Conservation (phyloP, 2,797 vertebrate species). For the Anguilla anguilla region DNA sequence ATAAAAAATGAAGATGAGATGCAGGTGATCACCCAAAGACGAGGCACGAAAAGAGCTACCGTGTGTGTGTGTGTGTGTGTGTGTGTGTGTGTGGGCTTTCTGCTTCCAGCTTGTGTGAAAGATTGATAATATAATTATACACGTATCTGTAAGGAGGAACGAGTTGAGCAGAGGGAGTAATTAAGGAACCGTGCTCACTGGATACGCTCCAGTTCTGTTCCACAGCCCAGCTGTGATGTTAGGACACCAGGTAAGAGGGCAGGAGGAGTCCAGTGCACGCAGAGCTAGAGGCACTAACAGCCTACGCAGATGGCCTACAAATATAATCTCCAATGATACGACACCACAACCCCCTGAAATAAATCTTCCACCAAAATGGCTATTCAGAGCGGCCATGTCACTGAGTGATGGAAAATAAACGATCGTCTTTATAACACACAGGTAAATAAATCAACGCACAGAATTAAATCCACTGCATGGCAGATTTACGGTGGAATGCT, state of each 20-base stretch:
- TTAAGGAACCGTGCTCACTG: neutral
- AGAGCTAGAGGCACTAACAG: neutral
- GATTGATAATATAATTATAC: neutral
- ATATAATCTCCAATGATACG: constrained; percentile 2
- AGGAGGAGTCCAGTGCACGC: neutral
- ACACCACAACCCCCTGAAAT: neutral
- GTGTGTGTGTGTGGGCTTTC: neutral
- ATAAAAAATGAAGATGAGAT: neutral
- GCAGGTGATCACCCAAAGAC: neutral
- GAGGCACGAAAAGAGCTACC: neutral
- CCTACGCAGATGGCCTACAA: constrained; percentile 1
- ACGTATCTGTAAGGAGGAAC: neutral
- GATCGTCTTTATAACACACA: neutral
- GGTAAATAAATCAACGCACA: neutral
- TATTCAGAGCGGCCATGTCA: neutral
- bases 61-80: neutral
- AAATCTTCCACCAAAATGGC: neutral
- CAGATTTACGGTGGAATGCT: neutral
- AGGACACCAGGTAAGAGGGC: neutral
- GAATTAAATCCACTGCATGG: neutral
- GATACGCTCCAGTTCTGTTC: neutral
- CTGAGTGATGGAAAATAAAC: neutral
- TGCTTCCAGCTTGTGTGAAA: neutral
- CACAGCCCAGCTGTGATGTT: neutral
- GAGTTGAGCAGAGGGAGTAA: neutral